Base-by-base conservation (phyloP, 1,140 invertebrate genomes). In the Druon quercuslanigerum region DNA sequence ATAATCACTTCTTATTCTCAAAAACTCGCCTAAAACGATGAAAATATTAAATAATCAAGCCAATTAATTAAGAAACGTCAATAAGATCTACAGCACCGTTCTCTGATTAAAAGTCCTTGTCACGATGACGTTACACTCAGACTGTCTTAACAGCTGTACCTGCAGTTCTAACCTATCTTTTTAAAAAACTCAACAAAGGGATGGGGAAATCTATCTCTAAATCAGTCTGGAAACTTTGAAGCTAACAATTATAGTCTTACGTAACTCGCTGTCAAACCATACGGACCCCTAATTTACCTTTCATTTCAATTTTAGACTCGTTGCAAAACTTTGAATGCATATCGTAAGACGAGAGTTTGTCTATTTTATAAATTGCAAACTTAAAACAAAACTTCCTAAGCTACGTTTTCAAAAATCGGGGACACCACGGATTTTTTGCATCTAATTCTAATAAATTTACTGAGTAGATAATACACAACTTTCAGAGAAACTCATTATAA, bases 271-370 rank as follows among this genome's bases (percentile, higher is more conserved):
- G 60, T 66, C 25, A 66, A 66, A 66, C 60, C 60, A 66, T 66
- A 66, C 60, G 60, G 60, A 40, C 5, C 7, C 33, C 8, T n/a
- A n/a, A 33, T 66, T 66, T 40, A 7, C 25, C 60, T 33, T 33
- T 9, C 4, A 16, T 66, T 33, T 66, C 25, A 66, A 12, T 40
- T n/a, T 66, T 14, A 66, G n/a, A 14, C 5, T 4, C 40, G 8
- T 46, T 46, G 4, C 40, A 46, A 46, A 46, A 40, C n/a, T 16
- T 16, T n/a, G 14, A n/a, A 40, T 14, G 1, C 7, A 46, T 11
- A 46, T 46, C 72, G 71, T 71, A 74, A 72, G 50, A 74, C 73
- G 60, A 71, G 57, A 74, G 50, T 72, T 73, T 79, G 73, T 79
- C 17, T 72, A 74, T 76, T 76, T 57, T 74, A 46, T 0, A 46